phyloP scores from a whole-genome alignment of 2,797 vertebrate species.

The Kryptopterus vitreolus region DNA sequence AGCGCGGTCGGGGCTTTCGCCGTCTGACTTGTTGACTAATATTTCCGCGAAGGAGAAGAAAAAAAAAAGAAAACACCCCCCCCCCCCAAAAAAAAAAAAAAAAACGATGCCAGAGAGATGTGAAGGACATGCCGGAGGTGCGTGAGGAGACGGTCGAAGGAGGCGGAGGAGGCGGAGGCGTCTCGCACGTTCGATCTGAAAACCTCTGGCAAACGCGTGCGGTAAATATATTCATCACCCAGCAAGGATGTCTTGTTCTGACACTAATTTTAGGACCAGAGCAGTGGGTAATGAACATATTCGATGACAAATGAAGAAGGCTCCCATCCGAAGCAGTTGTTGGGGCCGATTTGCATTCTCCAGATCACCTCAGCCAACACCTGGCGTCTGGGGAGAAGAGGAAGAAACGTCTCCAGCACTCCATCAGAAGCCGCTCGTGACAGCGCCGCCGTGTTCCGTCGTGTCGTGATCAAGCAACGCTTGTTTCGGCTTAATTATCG shows the following conservation, averaged over 20 bases:
- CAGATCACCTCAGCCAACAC: conserved; percentile 73
- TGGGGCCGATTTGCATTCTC: conserved; percentile 74
- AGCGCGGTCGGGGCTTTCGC: conserved; percentile 60
- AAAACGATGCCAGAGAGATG: conserved; percentile 62
- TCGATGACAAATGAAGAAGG: conserved; percentile 74
- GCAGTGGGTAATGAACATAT: conserved; percentile 78
- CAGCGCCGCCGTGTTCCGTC: conserved; percentile 31
- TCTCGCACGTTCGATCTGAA: conserved; percentile 61
- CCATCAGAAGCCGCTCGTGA: conserved; percentile 42
- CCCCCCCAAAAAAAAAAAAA: too few species aligned
- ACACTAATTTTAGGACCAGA: conserved; percentile 77
- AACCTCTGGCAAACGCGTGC: conserved; percentile 62
- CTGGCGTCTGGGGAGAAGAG: conserved; percentile 72
- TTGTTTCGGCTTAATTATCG: conserved; percentile 22
- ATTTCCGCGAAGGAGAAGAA: conserved; percentile 69
- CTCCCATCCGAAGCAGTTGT: conserved; percentile 67
- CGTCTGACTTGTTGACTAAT: conserved; percentile 71
- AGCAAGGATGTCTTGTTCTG: conserved; percentile 73
- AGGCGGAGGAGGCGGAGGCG: background rate
- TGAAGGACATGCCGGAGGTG: conserved; percentile 68
- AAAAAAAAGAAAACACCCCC: conserved; percentile 67
- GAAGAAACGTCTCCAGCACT: conserved; percentile 27
- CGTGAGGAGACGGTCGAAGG: background rate
- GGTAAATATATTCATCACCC: conserved; percentile 72
- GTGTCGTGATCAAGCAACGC: conserved; percentile 25